Evolutionary conservation across 1,140 invertebrate genomes (phyloP), one percentile per base, ranked within the genome.

Genomic region (Lordiphosa mommai): DNA sequence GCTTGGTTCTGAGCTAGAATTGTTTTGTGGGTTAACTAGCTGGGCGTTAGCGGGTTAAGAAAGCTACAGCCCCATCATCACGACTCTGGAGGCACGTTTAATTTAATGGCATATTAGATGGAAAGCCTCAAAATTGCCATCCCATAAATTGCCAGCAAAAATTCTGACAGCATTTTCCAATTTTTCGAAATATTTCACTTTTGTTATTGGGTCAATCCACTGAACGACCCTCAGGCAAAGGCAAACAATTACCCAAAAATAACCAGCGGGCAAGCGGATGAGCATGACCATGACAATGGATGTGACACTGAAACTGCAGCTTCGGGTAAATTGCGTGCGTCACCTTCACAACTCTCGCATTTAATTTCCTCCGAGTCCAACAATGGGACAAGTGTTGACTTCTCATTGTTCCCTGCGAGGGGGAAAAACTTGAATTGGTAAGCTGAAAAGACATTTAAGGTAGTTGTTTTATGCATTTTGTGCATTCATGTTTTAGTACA

Each of bases 31-130:
- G 76, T 82, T 80, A 80, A 80, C 76, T 76, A 80, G 58, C 55
- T 80, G 76, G 76, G 76, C 76, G 76, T 76, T 50, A 60, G 53
- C 71, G 43, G 76, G 61, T 61, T 63, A 76, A 71, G 71, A 66
- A 61, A 66, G 46, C 46, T 51, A 27, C 7, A 27, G 53, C 52
- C 56, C 55, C 76, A 32, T 50, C 40, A 40, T 70, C 76, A 80
- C 76, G 74, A 80, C 71, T 65, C 37, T 29, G 29, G 64, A n/a
- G 12, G 51, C 61, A 76, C 66, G 66, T 84, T 82, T 60, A 56
- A 63, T 71, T 71, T 80, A 80, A 80, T 80, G 57, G 40, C 40
- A 29, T 29, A 43, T 43, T 43, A 43, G 40, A 43, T 43, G 40
- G 16, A 43, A 29, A 20, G 40, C 20, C 40, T 29, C 16, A 23